These are phyloP conservation scores for Agraylea sexmaculata DNA, from an alignment of 1,140 invertebrate species.

Conservation along the genomic window DNA sequence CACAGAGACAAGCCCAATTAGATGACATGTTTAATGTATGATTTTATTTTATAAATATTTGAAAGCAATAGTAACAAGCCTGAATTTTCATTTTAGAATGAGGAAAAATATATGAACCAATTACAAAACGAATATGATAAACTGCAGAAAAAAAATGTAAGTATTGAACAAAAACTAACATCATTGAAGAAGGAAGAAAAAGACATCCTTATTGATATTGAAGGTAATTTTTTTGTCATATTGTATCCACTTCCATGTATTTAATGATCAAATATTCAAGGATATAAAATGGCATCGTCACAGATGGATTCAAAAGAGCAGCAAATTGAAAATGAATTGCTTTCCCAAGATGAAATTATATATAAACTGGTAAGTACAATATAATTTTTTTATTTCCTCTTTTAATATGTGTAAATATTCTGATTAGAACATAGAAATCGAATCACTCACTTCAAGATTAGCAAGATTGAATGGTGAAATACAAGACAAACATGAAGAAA, in stretches of 20 bases:
- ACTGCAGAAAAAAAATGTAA: too few relatives aligned
- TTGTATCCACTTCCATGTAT: too few relatives aligned
- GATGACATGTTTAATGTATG: slow-evolving; percentile 37
- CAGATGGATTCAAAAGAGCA: slow-evolving; percentile 33
- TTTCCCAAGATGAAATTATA: slow-evolving; percentile 32
- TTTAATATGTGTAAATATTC: too few relatives aligned
- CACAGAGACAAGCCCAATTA: slow-evolving; percentile 33
- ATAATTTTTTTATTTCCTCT: too few relatives aligned
- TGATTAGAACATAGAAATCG: slow-evolving; percentile 6
- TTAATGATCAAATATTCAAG: too few relatives aligned
- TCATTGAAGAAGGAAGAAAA: too few relatives aligned
- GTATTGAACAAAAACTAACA: too few relatives aligned
- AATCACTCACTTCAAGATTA: slow-evolving; percentile 2
- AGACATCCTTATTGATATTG: too few relatives aligned
- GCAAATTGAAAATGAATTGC: slow-evolving; percentile 27
- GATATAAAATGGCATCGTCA: too few relatives aligned
- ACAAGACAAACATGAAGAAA: slow-evolving; percentile 9
- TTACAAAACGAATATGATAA: slow-evolving; percentile 31
- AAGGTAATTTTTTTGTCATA: too few relatives aligned
- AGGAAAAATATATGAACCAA: slow-evolving; percentile 33
- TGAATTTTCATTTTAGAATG: slow-evolving; percentile 25
- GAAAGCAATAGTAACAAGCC: not conserved
- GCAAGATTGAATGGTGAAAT: slow-evolving; percentile 12
- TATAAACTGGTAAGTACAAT: slow-evolving; percentile 32
- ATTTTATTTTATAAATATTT: not conserved